These are phyloP conservation scores for Caenorhabditis zanzibari DNA, from an alignment of 2,888 invertebrate genomes.

Conservation along the genomic window DNA sequence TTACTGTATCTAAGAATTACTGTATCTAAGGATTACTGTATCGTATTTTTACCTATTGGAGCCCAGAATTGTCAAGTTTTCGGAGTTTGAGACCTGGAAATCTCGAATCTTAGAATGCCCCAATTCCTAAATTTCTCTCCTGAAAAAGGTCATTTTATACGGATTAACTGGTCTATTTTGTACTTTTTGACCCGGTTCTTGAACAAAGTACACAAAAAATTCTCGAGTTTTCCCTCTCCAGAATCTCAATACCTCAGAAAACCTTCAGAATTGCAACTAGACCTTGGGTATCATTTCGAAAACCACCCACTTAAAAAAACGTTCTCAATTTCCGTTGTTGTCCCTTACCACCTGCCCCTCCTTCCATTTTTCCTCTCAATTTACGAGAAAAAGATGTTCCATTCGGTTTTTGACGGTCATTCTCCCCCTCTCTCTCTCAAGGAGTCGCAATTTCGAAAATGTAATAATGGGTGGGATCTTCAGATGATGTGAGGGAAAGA, in stretches of 20 bases:
- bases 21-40: too few relatives aligned
- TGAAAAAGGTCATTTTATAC: not conserved
- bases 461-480: constrained; percentile 47
- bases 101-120: not conserved
- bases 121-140: not conserved
- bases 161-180: not conserved
- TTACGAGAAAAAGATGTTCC: constrained; percentile 19
- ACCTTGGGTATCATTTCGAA: not conserved
- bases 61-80: too few relatives aligned
- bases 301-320: constrained; percentile 6
- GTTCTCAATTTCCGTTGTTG: constrained; percentile 32
- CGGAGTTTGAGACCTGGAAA: not conserved
- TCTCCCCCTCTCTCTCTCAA: constrained; percentile 3
- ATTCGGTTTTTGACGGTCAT: constrained; percentile 56
- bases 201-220: not conserved
- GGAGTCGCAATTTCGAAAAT: constrained; percentile 49
- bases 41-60: too few relatives aligned
- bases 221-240: not conserved
- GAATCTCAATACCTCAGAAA: too few relatives aligned
- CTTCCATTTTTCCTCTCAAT: constrained; percentile 31
- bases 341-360: constrained; percentile 2
- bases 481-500: not conserved
- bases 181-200: not conserved
- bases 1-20: too few relatives aligned
- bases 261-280: not conserved